Evolutionary conservation across 2,888 invertebrate species (phyloP).

Genomic region (Pristionchus fissidentatus): DNA sequence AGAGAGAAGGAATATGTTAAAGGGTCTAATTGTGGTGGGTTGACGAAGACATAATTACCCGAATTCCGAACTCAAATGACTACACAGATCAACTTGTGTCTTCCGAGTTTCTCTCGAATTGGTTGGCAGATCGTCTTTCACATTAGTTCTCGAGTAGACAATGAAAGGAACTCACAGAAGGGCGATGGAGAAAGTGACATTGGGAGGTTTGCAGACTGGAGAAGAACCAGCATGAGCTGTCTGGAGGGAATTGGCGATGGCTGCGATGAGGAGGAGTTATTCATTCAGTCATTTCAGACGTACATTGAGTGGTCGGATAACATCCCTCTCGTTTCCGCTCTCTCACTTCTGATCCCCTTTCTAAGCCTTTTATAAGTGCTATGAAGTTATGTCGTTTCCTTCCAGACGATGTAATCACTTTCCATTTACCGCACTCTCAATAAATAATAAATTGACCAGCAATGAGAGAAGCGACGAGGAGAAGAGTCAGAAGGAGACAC

Average conservation of each 20-base stretch:
- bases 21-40: too few relatives aligned
- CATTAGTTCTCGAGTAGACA: too few relatives aligned
- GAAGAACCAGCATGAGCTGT: slow-evolving; percentile 41
- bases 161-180: slow-evolving; percentile 12
- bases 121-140: too few relatives aligned
- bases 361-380: too few relatives aligned
- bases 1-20: slow-evolving; percentile 4
- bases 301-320: not conserved
- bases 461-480: slow-evolving; percentile 50
- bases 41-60: not conserved
- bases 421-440: too few relatives aligned
- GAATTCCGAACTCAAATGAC: not conserved
- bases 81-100: not conserved
- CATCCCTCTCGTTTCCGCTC: too few relatives aligned
- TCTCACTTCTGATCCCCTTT: too few relatives aligned
- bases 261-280: not conserved
- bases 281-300: too few relatives aligned
- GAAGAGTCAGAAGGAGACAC: slow-evolving; percentile 61
- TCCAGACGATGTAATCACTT: too few relatives aligned
- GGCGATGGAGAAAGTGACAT: slow-evolving; percentile 13
- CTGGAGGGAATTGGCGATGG: slow-evolving; percentile 48
- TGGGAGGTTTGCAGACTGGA: slow-evolving; percentile 24
- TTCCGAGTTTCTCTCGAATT: not conserved
- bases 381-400: too few relatives aligned
- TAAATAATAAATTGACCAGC: not conserved